Evolutionary conservation across 2,888 invertebrate genomes (phyloP), one percentile per base, ranked within the genome.

Genomic region (Acanthopleura granulata): DNA sequence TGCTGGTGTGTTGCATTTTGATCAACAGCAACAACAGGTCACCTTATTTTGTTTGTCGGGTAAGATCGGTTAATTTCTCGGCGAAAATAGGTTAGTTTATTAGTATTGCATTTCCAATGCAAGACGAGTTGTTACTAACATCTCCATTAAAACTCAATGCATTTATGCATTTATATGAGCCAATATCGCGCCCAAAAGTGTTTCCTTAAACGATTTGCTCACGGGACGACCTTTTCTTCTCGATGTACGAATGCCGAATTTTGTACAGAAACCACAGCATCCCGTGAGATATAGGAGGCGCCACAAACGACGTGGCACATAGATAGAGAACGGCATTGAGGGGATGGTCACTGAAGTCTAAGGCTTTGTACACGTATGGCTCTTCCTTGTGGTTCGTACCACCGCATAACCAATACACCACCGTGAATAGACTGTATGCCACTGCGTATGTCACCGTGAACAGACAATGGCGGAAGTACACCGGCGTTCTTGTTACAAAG

Each of bases 281-380:
- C 18, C 57, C 22, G 30, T 66, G 69, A 66, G 69, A 25, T 29
- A 66, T 16, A 9, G 69, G 69, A 25, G 69, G 16, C 27, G 25
- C 16, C 25, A 66, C 69, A 29, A 66, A 29, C 22, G 25, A 25
- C 69, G 25, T 25, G 16, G 18, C 25, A 27, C 22, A 25, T 4
- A 29, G 27, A 29, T 66, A 66, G 25, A 66, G 18, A 25, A 66
- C 27, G 6, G 69, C 25, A 4, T 66, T n/a, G 18, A 66, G n/a
- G 69, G 69, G 69, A 66, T 66, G 27, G 30, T 29, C 69, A 25
- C 27, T 29, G 27, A 22, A 66, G 30, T 66, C 18, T 25, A 66
- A 29, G 69, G 30, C 3, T 29, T 25, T 9, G 69, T 66, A 66
- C 4, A 66, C 25, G 14, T 22, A 66, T 27, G 69, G 69, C 30